Base-by-base conservation (phyloP, 1,140 invertebrate genomes). In the Brachionus calyciflorus region DNA sequence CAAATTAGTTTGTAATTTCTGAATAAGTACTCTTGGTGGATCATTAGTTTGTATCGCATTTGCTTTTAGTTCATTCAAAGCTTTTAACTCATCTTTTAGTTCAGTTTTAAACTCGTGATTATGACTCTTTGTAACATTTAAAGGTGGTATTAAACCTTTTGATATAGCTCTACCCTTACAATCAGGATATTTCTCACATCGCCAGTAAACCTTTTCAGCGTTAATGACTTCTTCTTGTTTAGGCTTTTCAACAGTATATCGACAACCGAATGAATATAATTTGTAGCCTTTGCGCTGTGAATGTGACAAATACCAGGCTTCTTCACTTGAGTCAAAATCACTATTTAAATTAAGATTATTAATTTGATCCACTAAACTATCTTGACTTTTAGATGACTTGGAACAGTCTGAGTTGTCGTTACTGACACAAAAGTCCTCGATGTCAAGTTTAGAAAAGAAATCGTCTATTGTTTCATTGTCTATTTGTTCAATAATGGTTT, bases 331-430 rank as follows among this genome's bases (percentile, higher is more conserved):
- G 24, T 49, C 48, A 49, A 49, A 49, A n/a, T 49, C 48, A 21
- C 48, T 49, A 49, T 49, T 49, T 21, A 49, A 49, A 49, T 49
- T 49, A 49, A 49, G n/a, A 49, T 49, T 49, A 49, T 49, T 49
- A 19, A 49, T 49, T 49, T 49, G 48, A 1, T 49, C 48, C 17
- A 21, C 48, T 49, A 49, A 21, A 49, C 48, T 49, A 21, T 49
- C 48, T 49, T 49, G 48, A 49, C n/a, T n/a, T n/a, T n/a, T n/a
- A n/a, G n/a, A n/a, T n/a, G n/a, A n/a, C n/a, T n/a, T n/a, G n/a
- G n/a, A n/a, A n/a, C n/a, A n/a, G n/a, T n/a, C n/a, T n/a, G n/a
- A n/a, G n/a, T n/a, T n/a, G n/a, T n/a, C n/a, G n/a, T n/a, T n/a
- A n/a, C n/a, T n/a, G n/a, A n/a, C n/a, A n/a, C n/a, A n/a, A n/a